Conservation (phyloP, 2,797 vertebrate genomes). For the Tachyglossus aculeatus region DNA sequence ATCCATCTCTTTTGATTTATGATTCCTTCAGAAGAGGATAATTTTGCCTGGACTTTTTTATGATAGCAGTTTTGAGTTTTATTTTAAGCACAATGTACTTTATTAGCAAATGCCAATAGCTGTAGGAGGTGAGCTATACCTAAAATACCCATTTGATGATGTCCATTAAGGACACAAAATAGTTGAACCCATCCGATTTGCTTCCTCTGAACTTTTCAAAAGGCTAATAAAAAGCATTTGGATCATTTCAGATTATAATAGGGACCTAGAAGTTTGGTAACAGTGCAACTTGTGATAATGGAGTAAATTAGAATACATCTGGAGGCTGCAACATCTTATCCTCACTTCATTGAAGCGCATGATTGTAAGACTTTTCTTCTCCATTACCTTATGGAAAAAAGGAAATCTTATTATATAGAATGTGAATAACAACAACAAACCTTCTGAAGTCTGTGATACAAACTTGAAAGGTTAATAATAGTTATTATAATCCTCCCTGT, state of each 20-base stretch:
- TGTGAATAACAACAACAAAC: conserved; percentile 14
- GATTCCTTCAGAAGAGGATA: too few species aligned
- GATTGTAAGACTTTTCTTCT: conserved; percentile 36
- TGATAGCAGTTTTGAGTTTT: background rate
- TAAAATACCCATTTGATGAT: background rate
- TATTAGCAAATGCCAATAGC: background rate
- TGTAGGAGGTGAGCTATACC: background rate
- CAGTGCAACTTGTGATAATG: background rate
- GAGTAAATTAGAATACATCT: background rate
- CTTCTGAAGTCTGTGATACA: conserved; percentile 39
- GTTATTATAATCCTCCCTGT: background rate
- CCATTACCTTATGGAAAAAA: conserved; percentile 11
- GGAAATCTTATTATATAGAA: conserved; percentile 36
- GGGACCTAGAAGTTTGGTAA: background rate
- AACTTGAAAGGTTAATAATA: conserved; percentile 16
- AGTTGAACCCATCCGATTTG: background rate
- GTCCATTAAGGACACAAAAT: background rate
- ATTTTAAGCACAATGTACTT: background rate
- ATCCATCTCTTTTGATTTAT: background rate
- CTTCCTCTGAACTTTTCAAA: background rate
- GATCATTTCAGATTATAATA: background rate
- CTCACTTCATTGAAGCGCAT: conserved; percentile 56
- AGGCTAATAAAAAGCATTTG: background rate
- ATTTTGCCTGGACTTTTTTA: too few species aligned
- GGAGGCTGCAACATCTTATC: conserved; percentile 15